Percentiles rank a stretch among this genome's conserved stretches.
Conservation (phyloP, 2,888 invertebrate species). For the Cosmorhoe ocellata region DNA sequence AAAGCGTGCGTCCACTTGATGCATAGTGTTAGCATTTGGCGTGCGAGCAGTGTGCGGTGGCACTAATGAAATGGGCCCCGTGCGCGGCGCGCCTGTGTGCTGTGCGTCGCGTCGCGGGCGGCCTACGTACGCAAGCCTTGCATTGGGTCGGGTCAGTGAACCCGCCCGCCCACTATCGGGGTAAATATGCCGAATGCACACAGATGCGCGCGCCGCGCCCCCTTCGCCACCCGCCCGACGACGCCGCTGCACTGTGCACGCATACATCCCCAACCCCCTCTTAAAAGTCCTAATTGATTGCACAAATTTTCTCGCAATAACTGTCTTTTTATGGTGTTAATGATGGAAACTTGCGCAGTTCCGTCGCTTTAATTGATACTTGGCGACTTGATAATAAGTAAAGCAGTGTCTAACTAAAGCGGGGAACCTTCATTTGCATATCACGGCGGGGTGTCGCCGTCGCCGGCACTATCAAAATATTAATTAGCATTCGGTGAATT, state of each 20-base stretch:
- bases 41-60: constrained; percentile 64
- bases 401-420: constrained; percentile 49
- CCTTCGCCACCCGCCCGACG: constrained; percentile 51
- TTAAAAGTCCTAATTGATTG: constrained; percentile 81
- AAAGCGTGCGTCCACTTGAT: constrained; percentile 75
- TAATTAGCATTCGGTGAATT: constrained; percentile 60
- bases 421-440: constrained; percentile 57
- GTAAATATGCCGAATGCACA: constrained; percentile 83
- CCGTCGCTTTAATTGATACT: constrained; percentile 72
- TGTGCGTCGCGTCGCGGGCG: constrained; percentile 68
- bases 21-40: constrained; percentile 73
- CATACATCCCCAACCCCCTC: constrained; percentile 68
- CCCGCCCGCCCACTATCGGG: constrained; percentile 80
- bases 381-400: constrained; percentile 57
- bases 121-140: constrained; percentile 78
- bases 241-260: constrained; percentile 72
- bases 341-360: constrained; percentile 79
- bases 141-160: constrained; percentile 81
- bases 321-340: constrained; percentile 81
- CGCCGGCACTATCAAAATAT: constrained; percentile 62
- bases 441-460: constrained; percentile 52
- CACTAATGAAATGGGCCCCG: constrained; percentile 70
- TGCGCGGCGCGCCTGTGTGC: constrained; percentile 34
- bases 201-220: constrained; percentile 78
- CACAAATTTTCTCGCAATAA: constrained; percentile 82